Evolutionary conservation across 2,113 vertebrate species (phyloP), one percentile per base, ranked within the genome.

Genomic region (Mesoclemmys tuberculata): DNA sequence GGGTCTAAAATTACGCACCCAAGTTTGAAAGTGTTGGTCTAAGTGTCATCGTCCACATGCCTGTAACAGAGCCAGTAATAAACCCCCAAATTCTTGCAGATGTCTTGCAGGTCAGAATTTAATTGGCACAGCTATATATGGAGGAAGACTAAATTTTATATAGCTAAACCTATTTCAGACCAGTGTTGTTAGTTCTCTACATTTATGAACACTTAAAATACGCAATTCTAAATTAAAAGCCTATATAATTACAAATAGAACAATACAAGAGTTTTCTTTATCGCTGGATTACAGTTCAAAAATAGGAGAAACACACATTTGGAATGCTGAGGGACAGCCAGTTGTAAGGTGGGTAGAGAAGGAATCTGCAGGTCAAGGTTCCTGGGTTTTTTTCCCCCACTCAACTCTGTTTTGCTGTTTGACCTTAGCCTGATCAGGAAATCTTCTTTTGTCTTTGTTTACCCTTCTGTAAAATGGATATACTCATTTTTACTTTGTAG

Each of bases 291-390:
- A 81, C 14, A 55, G 9, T 84, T 29, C 10, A 84, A 78, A 41
- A 16, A 21, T 29, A 71, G 31, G 79, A 81, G 49, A 80, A 51
- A 51, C 3, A 84, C 12, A 27, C 38, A 13, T 4, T 10, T 82
- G 12, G n/a, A 85, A 35, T 1, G 3, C 49, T 55, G 55, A 86
- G 88, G 1, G 3, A 7, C 8, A 31, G 41, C 10, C 1, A 1
- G 6, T 52, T 61, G 46, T 29, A 0, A 0, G 6, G 22, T 56
- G 31, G 1, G 44, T 81, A 29, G 29, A 51, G 71, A 55, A 71
- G 35, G 35, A 89, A 12, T 35, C 24, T 78, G 49, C 56, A 93
- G 56, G 14, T 44, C 54, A 35, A 55, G 51, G 41, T 48, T 89
- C 78, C 9, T 6, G 29, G n/a, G 48, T 52, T 80, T 5, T 10